Evolutionary conservation across 2,888 invertebrate species (phyloP), one percentile per base, ranked within the genome.

Genomic region (Orchestes rusci): DNA sequence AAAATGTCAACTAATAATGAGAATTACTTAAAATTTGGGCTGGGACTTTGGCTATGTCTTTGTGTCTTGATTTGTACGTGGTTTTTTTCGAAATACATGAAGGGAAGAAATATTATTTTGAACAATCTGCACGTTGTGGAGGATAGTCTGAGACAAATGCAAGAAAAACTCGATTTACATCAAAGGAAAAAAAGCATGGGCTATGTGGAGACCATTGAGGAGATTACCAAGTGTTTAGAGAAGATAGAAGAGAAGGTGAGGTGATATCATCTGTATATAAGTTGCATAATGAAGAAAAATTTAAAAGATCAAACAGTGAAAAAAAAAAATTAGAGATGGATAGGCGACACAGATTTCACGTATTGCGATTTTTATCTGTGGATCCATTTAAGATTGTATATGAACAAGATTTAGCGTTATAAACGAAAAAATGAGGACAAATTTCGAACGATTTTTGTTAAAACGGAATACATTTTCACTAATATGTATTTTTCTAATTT

Each of bases 51-150:
- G 63, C 27, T 66, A 2, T 55, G 60, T 8, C 56, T 65, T 40
- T 64, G 63, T 41, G 43, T 63, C 0, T 50, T 62, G 16, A 47
- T 61, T 4, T 64, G 64, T 35, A 44, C 60, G 7, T 66, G 64
- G 63, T 58, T 67, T 16, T 52, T 62, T 15, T 59, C 53, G 16
- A 61, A 57, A 36, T 63, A 65, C 47, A 43, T 63, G 16, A 59
- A 54, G 39, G 65, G 66, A 1, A 50, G 65, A 37, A 53, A 59
- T 38, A 60, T 60, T 36, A 56, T 67, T 32, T 57, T 58, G 31
- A 55, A 59, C 37, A 68, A 69, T 52, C 54, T 68, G 39, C 59
- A 61, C 39, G 60, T 59, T 23, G 65, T 65, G 33, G 63, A 67
- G 56, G 63, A 66, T 57, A 67, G 67, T 39, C 46, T 68, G 38